A percentile compares a stretch with the other conserved stretches of the same genome.
Conservation (phyloP, 2,113 vertebrate species). For the Oryzias melastigma region DNA sequence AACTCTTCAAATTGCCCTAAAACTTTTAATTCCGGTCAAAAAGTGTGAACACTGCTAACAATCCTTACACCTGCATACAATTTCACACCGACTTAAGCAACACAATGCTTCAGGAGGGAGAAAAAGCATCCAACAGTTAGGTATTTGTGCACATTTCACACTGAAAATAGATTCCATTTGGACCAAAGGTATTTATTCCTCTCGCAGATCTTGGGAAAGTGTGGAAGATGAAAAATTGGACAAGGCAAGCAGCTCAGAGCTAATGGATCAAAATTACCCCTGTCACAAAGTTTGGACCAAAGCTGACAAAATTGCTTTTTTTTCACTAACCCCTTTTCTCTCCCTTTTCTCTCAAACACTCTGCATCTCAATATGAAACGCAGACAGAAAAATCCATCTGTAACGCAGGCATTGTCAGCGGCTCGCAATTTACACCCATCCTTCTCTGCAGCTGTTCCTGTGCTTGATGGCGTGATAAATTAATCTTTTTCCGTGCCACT, state of each 20-base stretch:
- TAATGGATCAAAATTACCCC: conserved; percentile 83
- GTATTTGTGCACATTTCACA: conserved; percentile 58
- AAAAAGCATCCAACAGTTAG: conserved; percentile 47
- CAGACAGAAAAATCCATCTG: conserved; percentile 83
- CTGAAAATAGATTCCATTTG: conserved; percentile 71
- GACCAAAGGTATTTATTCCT: conserved; percentile 61
- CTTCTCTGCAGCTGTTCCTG: conserved; percentile 79
- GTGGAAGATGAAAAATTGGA: conserved; percentile 73
- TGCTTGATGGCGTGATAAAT: conserved; percentile 86
- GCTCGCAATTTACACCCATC: conserved; percentile 81
- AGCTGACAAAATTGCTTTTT: conserved; percentile 77
- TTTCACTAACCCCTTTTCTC: conserved; percentile 35
- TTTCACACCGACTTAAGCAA: conserved; percentile 67
- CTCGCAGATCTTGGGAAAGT: conserved; percentile 64
- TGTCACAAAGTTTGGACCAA: conserved; percentile 80
- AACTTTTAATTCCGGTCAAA: conserved; percentile 47
- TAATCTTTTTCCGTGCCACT: conserved; percentile 83
- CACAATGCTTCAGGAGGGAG: conserved; percentile 45
- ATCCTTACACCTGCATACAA: conserved; percentile 60
- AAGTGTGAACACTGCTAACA: conserved; percentile 53
- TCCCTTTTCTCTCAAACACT: conserved; percentile 31
- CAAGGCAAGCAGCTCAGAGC: conserved; percentile 70
- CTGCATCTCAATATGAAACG: conserved; percentile 74
- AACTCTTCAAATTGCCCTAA: conserved; percentile 44
- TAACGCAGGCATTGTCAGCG: conserved; percentile 79